These are phyloP conservation scores for Ecdyonurus torrentis DNA, from an alignment of 2,888 invertebrate genomes.

Conservation along the genomic window DNA sequence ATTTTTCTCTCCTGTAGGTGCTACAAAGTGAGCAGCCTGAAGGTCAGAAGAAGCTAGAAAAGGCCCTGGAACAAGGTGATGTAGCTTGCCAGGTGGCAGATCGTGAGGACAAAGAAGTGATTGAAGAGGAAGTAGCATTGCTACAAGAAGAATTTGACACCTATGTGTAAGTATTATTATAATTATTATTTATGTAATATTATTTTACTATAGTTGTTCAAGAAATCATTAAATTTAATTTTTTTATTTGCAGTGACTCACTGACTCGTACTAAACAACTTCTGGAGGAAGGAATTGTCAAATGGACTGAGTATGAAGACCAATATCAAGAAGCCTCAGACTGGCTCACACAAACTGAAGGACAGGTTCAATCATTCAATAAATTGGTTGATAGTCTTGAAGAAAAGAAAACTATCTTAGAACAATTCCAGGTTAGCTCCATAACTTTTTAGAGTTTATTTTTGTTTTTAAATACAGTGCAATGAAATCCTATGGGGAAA, in stretches of 20 bases:
- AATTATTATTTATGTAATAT: background rate
- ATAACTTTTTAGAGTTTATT: background rate
- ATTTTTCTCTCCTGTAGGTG: constrained; percentile 33
- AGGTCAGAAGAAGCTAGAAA: constrained; percentile 67
- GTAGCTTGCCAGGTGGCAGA: constrained; percentile 72
- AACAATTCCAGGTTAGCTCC: constrained; percentile 72
- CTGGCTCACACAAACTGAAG: constrained; percentile 80
- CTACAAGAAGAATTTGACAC: constrained; percentile 83
- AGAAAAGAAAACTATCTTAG: constrained; percentile 77
- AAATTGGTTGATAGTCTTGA: constrained; percentile 78
- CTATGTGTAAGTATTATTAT: constrained; percentile 44
- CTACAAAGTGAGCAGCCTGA: constrained; percentile 67
- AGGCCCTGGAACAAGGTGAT: constrained; percentile 68
- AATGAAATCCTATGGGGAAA: background rate
- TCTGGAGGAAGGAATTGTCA: constrained; percentile 75
- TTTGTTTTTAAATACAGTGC: background rate
- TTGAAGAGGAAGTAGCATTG: constrained; percentile 80
- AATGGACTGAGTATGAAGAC: constrained; percentile 89
- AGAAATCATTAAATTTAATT: background rate
- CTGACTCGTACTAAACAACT: constrained; percentile 62
- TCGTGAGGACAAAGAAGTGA: constrained; percentile 72
- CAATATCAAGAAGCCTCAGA: constrained; percentile 77
- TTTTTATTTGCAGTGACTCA: constrained; percentile 41
- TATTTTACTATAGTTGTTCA: background rate
- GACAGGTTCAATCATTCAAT: constrained; percentile 73